phyloP scores from a whole-genome alignment of 2,888 invertebrate genomes.

The Melinaea menophilus region DNA sequence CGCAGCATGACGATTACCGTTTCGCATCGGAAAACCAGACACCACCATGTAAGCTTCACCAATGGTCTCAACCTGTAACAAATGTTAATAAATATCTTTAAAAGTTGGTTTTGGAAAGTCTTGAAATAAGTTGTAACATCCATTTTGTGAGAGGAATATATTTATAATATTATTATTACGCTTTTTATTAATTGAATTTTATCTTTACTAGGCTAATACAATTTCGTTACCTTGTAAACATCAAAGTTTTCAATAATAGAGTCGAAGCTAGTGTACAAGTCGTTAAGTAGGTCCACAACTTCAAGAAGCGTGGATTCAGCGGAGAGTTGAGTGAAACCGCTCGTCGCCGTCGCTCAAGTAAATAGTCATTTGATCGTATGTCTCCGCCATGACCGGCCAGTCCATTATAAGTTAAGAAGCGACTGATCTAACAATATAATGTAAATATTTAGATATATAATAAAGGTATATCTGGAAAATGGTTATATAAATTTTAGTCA shows the following conservation, averaged over 20 bases:
- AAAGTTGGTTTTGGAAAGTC: no score
- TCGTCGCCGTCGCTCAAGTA: conserved; percentile 99
- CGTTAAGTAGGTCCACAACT: conserved; percentile 96
- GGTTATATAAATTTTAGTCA: conserved; percentile 5
- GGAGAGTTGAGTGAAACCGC: conserved; percentile 94
- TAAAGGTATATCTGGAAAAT: neutral
- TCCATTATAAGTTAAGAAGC: conserved; percentile 95
- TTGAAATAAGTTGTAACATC: no score
- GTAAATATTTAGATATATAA: conserved; percentile 6
- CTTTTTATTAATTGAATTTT: no score
- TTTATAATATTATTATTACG: no score
- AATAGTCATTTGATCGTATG: conserved; percentile 95
- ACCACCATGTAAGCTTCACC: conserved; percentile 93
- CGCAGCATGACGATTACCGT: conserved; percentile 93
- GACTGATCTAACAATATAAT: conserved; percentile 79
- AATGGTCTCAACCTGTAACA: conserved; percentile 87
- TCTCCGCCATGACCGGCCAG: conserved; percentile 92
- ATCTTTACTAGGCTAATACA: no score
- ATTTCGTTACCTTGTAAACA: conserved; percentile 90
- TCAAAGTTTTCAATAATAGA: conserved; percentile 97
- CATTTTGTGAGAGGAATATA: no score
- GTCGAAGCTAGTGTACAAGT: conserved; percentile 98
- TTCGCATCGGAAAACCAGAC: conserved; percentile 93
- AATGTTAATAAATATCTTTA: neutral
- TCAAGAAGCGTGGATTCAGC: conserved; percentile 94